Percentiles rank a stretch among this genome's conserved stretches.
Evolutionary conservation across 2,888 invertebrate genomes (phyloP).

Genomic region (Fragum sueziense): DNA sequence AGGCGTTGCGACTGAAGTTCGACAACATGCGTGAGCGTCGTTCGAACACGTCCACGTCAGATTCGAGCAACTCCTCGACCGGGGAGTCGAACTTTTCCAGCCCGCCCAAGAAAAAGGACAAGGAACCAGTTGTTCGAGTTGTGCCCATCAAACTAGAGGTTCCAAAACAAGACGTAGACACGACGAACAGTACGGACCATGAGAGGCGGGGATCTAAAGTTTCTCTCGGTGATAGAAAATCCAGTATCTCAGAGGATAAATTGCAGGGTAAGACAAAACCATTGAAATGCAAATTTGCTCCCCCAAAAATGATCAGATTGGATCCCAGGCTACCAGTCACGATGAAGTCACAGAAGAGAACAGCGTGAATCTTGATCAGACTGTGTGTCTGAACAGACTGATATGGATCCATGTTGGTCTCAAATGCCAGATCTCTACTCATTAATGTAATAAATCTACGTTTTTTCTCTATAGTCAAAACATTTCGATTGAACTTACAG

Average conservation of each 20-base stretch:
- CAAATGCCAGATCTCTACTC: too few relatives aligned
- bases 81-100: neutral
- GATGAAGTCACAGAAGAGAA: too few relatives aligned
- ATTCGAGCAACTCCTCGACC: slow-evolving; percentile 9
- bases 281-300: too few relatives aligned
- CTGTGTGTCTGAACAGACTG: too few relatives aligned
- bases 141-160: slow-evolving; percentile 10
- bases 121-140: slow-evolving; percentile 1
- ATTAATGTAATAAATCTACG: too few relatives aligned
- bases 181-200: neutral
- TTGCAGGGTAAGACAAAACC: slow-evolving; percentile 37
- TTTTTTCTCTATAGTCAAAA: too few relatives aligned
- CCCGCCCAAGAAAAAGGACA: neutral
- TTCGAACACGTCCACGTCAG: slow-evolving; percentile 4
- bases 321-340: too few relatives aligned
- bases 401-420: too few relatives aligned
- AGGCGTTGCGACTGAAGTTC: slow-evolving; percentile 31
- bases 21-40: slow-evolving; percentile 21
- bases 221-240: slow-evolving; percentile 31
- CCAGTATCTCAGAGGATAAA: slow-evolving; percentile 48
- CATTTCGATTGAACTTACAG: too few relatives aligned
- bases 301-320: too few relatives aligned
- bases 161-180: slow-evolving; percentile 3
- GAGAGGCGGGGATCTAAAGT: neutral
- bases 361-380: too few relatives aligned